Conservation (phyloP, 2,797 vertebrate genomes). For the Diplodus puntazzo region DNA sequence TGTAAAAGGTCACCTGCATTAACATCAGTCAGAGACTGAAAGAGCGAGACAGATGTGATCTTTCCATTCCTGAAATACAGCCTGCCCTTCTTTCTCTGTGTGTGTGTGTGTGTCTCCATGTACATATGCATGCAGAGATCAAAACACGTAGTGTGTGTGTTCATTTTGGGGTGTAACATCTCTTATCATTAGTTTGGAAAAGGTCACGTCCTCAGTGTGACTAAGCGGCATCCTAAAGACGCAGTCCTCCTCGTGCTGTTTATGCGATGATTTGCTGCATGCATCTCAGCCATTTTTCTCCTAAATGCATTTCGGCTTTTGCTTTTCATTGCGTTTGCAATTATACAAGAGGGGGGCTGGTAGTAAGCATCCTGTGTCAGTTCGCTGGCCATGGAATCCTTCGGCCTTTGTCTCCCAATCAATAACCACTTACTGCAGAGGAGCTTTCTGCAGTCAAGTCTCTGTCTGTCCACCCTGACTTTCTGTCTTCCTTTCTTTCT, state of each 20-base stretch:
- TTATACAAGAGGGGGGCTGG: slow-evolving; percentile 15
- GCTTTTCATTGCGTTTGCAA: slow-evolving; percentile 46
- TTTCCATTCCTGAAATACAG: slow-evolving; percentile 53
- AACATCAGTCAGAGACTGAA: slow-evolving; percentile 45
- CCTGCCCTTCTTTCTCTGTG: not conserved
- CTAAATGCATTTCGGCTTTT: slow-evolving; percentile 15
- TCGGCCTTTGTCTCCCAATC: slow-evolving; percentile 70
- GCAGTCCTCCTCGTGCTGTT: not conserved
- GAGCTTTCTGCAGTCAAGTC: slow-evolving; percentile 62
- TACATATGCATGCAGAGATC: slow-evolving; percentile 16
- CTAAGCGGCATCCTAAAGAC: not conserved
- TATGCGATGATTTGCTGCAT: not conserved
- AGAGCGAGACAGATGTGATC: slow-evolving; percentile 60
- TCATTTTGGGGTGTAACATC: slow-evolving; percentile 54
- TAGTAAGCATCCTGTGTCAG: slow-evolving; percentile 59
- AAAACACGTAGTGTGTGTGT: slow-evolving; percentile 25
- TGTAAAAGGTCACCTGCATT: slow-evolving; percentile 71
- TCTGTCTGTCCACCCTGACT: slow-evolving; percentile 49
- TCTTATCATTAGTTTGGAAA: slow-evolving; percentile 68
- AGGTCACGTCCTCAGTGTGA: slow-evolving; percentile 56
- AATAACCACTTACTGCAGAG: slow-evolving; percentile 81
- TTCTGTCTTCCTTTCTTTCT: slow-evolving; percentile 43
- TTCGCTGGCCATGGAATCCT: slow-evolving; percentile 55
- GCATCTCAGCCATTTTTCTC: not conserved
- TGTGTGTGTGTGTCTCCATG: slow-evolving; percentile 18